phyloP scores from a whole-genome alignment of 2,113 vertebrate species.

The Podarcis raffonei region DNA sequence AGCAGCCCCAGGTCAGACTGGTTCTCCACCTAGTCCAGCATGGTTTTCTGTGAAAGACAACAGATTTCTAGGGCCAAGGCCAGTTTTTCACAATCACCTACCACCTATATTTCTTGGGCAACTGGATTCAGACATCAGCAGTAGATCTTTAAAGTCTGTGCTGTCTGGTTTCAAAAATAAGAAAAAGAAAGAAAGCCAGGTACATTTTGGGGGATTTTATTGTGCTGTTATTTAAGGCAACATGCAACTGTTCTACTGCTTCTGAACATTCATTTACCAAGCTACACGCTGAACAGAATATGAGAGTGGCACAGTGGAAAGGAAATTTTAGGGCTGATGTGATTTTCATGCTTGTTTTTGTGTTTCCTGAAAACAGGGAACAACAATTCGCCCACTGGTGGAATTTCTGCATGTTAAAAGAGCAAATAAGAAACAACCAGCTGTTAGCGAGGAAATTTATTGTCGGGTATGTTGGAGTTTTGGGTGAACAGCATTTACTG shows the following conservation, averaged over 20 bases:
- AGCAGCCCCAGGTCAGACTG: not conserved
- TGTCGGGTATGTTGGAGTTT: slow-evolving; percentile 81
- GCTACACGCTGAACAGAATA: not conserved
- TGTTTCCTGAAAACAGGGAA: slow-evolving; percentile 80
- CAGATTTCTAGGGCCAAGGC: not conserved
- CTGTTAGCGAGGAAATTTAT: slow-evolving; percentile 93
- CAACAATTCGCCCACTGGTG: slow-evolving; percentile 93
- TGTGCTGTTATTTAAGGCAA: not conserved
- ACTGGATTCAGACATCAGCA: not conserved
- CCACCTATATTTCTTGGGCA: not conserved
- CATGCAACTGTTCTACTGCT: not conserved
- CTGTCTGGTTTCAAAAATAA: no score
- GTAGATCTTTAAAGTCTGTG: no score
- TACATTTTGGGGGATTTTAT: not conserved
- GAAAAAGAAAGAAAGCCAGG: not conserved
- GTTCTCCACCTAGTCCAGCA: not conserved
- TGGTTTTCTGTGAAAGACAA: not conserved
- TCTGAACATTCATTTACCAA: not conserved
- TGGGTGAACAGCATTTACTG: not conserved
- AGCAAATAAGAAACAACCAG: slow-evolving; percentile 89
- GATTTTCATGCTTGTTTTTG: slow-evolving; percentile 14
- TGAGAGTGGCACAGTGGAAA: not conserved
- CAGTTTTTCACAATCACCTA: not conserved
- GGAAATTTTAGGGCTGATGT: not conserved
- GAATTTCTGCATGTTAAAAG: slow-evolving; percentile 92